Conservation (phyloP, 1,140 invertebrate species). For the Drosophila mayri region DNA sequence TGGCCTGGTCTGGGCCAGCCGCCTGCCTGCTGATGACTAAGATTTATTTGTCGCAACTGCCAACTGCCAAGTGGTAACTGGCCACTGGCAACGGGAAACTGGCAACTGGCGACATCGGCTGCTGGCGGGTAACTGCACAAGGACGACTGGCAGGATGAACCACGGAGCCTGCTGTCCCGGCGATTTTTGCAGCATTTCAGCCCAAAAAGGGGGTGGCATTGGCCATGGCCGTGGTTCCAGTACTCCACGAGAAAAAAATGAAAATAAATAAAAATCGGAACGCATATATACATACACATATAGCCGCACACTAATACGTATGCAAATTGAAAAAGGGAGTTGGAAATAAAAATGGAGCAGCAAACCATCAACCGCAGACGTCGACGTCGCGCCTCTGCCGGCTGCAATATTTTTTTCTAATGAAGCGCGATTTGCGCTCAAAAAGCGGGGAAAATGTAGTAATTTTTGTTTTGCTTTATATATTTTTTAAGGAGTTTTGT, state of each 20-base stretch:
- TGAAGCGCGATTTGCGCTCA: conserved; percentile 67
- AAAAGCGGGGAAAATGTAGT: conserved; percentile 58
- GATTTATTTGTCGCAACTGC: conserved; percentile 76
- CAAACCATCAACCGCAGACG: conserved; percentile 62
- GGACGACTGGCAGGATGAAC: conserved; percentile 82
- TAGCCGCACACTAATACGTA: conserved; percentile 40
- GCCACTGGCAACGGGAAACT: conserved; percentile 71
- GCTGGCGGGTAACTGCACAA: conserved; percentile 83
- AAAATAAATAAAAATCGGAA: conserved; percentile 43
- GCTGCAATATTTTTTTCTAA: conserved; percentile 68
- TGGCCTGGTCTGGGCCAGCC: conserved; percentile 52
- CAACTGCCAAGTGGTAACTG: conserved; percentile 33
- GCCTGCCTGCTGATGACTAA: conserved; percentile 62
- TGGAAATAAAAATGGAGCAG: conserved; percentile 82
- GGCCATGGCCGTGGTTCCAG: conserved; percentile 67
- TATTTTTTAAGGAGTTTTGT: not conserved
- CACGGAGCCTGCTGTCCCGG: conserved; percentile 80
- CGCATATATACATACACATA: conserved; percentile 23
- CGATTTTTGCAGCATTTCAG: conserved; percentile 37
- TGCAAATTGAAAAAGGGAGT: conserved; percentile 73
- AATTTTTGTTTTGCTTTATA: not conserved
- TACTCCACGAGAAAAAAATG: conserved; percentile 52
- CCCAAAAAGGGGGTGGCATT: conserved; percentile 70
- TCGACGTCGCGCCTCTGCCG: conserved; percentile 28
- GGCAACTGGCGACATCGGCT: conserved; percentile 82